Base-by-base conservation (phyloP, 2,888 invertebrate genomes). In the Cacoxenus indagator region DNA sequence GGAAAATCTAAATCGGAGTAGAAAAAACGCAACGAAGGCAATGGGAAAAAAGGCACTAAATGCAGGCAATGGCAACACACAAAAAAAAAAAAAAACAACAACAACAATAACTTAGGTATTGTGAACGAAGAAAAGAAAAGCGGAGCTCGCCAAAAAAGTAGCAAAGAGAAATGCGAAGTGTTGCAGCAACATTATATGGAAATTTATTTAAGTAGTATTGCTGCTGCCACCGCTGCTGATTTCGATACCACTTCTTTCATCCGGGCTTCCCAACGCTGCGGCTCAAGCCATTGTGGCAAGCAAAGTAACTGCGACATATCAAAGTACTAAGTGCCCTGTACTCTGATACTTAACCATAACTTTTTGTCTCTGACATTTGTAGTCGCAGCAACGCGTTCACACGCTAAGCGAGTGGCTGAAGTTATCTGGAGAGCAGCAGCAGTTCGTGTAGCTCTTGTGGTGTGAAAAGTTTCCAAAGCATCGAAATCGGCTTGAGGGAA, bases 101-200 rank as follows among this genome's bases (percentile, higher is more conserved):
- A 62, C 77, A 71, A 71, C 76, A 77, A 82, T 82, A 80, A 79
- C 80, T 82, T 79, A 78, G 81, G 79, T 69, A 68, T 22, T 66
- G 64, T 55, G 14, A 31, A 31, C 11, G 3, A 37, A 31, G 19
- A 61, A 61, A 27, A 31, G 14, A 43, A 37, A 61, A 51, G 17
- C 8, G 17, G 4, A 19, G 17, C 37, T 37, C 2, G 37, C 14
- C 1, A 37, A 43, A 22, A 31, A 37, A 9, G 1, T 22, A 43
- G 19, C 14, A 59, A 31, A 17, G 22, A 51, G 22, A 19, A 19
- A 51, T 17, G 9, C 11, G 9, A 51, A 51, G 51, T 51, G 51
- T 51, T 51, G 51, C 51, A n/a, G n/a, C n/a, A 37, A 37, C 37
- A 51, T 51, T 51, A 51, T 51, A 51, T 51, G 51, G 51, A 51